Evolutionary conservation across 2,888 invertebrate genomes (phyloP), one percentile per base, ranked within the genome.

Genomic region (Caenorhabditis sulstoni): DNA sequence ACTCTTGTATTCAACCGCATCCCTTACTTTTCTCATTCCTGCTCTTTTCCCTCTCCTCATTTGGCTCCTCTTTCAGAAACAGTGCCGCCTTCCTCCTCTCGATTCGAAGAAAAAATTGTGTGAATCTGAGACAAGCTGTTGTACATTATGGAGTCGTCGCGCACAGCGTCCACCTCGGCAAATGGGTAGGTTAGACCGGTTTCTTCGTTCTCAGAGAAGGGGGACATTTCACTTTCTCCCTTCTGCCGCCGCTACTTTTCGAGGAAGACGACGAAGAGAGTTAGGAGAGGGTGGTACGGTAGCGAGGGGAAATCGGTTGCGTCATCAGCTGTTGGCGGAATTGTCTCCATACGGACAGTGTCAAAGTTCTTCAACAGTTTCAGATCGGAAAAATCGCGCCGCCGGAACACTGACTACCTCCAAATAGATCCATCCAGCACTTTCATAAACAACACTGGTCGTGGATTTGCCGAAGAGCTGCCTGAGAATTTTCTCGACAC

Each of bases 401-500:
- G 81, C 0, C 61, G 57, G 22, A 77, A 64, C 52, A 68, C 80
- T 9, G 86, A 86, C 35, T 86, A 84, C 50, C 70, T 89, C 4
- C 87, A 87, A 64, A 89, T 89, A 35, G 89, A 89, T 53, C 87
- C 87, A 3, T 80, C 84, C 16, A 79, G 77, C 53, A 81, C 84
- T 22, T 86, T 84, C 41, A 79, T 84, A 16, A 81, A 70, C 47
- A 71, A 70, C 37, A 73, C 74, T 4, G 58, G 64, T 45, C 70
- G 80, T n/a, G 82, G 81, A 39, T 88, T 86, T 52, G 52, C 47
- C 29, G 87, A 88, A 53, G 89, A 89, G 29, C 74, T 89, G 8
- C 89, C 89, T n/a, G 89, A 89, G 53, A 89, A 89, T 79, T 89
- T 89, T 59, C 80, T 89, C 22, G 89, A 89, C 44, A 87, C 88